Evolutionary conservation across 2,888 invertebrate genomes (phyloP), one percentile per base, ranked within the genome.

Genomic region (Mylabris sibirica): DNA sequence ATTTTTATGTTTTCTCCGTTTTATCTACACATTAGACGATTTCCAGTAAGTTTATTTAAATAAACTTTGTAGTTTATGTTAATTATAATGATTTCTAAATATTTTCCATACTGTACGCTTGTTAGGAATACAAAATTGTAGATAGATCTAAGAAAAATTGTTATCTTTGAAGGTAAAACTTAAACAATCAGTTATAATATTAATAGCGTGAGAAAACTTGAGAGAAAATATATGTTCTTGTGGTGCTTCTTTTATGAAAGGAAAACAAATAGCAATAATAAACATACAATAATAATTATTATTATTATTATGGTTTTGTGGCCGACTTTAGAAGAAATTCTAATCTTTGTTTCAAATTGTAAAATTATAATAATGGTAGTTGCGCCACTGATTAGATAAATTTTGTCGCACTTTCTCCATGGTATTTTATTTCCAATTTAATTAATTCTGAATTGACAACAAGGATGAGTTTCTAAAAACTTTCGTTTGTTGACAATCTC

Each of bases 401-500:
- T 53, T n/a, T 53, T 53, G 53, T 53, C 53, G 20, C 17, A 53
- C 53, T 53, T 53, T 53, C 53, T 53, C 53, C 12, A 49, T 9
- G 22, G 2, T 53, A 11, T 53, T 53, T 20, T 49, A 20, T 49
- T 41, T 12, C 35, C 12, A 41, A 49, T 22, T 53, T 22, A 20
- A 53, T 22, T 11, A 1, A 20, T 53, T 53, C 22, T 22, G 17
- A 53, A 53, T 22, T 11, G 17, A 44, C 44, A 53, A 53, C 53
- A 53, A 53, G 53, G 53, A 53, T 53, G 53, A 53, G 53, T 53
- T 53, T 53, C 53, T 53, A 53, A 53, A 53, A 53, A 30, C 49
- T 49, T 49, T 49, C 53, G 22, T 53, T 53, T 53, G 22, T 53
- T 44, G 44, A 44, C 44, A 44, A 44, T 44, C 17, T n/a, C n/a